These are phyloP conservation scores for Lycodopsis pacificus DNA, from an alignment of 2,797 vertebrate genomes.

Conservation along the genomic window DNA sequence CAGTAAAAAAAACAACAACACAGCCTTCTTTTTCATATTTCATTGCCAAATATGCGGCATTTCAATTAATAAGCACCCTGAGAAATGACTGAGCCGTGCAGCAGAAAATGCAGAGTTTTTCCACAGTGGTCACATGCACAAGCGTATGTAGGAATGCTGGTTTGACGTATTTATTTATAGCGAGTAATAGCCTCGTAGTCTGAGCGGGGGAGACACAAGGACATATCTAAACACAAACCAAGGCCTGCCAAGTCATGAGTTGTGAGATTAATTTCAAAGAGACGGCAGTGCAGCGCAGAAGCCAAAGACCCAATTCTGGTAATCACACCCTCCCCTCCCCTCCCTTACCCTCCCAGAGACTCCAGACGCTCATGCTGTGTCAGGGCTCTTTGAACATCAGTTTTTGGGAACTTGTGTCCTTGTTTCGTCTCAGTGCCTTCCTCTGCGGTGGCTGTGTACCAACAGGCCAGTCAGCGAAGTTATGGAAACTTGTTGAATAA, in stretches of 20 bases:
- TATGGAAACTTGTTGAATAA: conserved; percentile 52
- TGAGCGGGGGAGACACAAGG: conserved; percentile 79
- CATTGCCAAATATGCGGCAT: conserved; percentile 65
- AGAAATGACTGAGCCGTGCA: conserved; percentile 55
- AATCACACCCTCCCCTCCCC: conserved; percentile 74
- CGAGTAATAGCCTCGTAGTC: conserved; percentile 72
- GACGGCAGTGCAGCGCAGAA: conserved; percentile 80
- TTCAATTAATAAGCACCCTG: conserved; percentile 65
- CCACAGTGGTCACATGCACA: conserved; percentile 62
- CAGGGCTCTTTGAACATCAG: conserved; percentile 83
- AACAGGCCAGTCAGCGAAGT: conserved; percentile 37
- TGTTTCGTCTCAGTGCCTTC: conserved; percentile 57
- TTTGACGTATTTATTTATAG: conserved; percentile 81
- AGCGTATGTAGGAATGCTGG: conserved; percentile 67
- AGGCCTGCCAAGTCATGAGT: conserved; percentile 87
- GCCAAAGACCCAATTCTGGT: conserved; percentile 86
- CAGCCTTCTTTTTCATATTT: conserved; percentile 36
- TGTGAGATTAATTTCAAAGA: conserved; percentile 88
- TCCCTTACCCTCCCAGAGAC: conserved; percentile 51
- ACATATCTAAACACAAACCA: conserved; percentile 82
- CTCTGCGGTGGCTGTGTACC: conserved; percentile 34
- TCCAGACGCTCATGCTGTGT: conserved; percentile 83
- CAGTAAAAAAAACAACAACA: conserved; percentile 24
- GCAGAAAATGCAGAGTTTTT: conserved; percentile 67
- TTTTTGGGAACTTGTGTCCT: conserved; percentile 65